Conservation (phyloP, 2,797 vertebrate species). For the Smutsia gigantea region DNA sequence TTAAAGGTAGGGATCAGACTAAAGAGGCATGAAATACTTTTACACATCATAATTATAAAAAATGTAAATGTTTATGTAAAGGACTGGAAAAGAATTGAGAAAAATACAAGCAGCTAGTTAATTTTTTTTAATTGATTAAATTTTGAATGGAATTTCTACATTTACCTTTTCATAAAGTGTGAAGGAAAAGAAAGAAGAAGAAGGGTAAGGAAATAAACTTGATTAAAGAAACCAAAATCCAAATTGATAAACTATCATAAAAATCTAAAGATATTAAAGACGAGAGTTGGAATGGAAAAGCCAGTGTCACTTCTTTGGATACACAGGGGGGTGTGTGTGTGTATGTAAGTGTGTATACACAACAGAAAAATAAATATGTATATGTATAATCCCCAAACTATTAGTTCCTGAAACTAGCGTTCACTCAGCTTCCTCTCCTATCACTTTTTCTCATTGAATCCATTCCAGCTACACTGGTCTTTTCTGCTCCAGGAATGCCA, state of each 20-base stretch:
- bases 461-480: background rate
- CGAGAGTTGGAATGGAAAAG: background rate
- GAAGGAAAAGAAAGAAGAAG: background rate
- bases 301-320: background rate
- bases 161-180: constrained; percentile 33
- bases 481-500: background rate
- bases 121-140: background rate
- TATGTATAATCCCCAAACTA: background rate
- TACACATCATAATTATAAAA: background rate
- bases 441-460: background rate
- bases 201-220: background rate
- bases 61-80: background rate
- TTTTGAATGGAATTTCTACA: background rate
- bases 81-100: background rate
- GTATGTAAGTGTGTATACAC: no score
- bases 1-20: background rate
- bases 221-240: background rate
- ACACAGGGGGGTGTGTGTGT: background rate
- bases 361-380: background rate
- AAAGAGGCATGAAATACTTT: background rate
- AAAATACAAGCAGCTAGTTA: background rate
- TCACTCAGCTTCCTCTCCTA: background rate
- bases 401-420: background rate
- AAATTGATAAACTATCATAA: background rate
- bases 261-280: background rate